phyloP scores from a whole-genome alignment of 2,113 vertebrate genomes.

The Ariopsis seemanni region DNA sequence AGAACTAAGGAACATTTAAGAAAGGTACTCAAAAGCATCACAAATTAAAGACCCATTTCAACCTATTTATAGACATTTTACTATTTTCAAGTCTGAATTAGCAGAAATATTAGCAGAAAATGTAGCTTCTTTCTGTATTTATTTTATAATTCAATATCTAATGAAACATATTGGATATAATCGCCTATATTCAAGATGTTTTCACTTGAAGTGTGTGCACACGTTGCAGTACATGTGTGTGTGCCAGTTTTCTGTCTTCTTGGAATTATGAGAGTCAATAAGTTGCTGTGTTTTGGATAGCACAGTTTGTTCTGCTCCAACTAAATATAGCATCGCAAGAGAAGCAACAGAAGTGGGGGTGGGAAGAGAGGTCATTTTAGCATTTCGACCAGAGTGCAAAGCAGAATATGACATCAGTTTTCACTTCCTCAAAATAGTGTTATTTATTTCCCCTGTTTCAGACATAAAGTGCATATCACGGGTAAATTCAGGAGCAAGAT shows the following conservation, averaged over 20 bases:
- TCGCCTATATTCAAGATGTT: not conserved
- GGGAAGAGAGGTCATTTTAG: conserved; percentile 27
- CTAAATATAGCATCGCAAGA: conserved; percentile 56
- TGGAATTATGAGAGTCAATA: conserved; percentile 29
- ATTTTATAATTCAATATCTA: not conserved
- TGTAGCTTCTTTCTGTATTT: not conserved
- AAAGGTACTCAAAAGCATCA: not conserved
- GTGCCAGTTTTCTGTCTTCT: conserved; percentile 28
- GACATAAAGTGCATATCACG: not conserved
- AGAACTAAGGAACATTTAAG: too few species aligned
- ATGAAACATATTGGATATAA: too few species aligned
- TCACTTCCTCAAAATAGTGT: conserved; percentile 16
- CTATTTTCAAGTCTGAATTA: not conserved
- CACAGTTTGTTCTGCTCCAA: conserved; percentile 53
- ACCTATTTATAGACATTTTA: not conserved
- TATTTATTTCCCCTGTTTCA: conserved; percentile 1
- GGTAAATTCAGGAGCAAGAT: too few species aligned
- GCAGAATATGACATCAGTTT: conserved; percentile 37
- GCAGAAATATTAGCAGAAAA: not conserved
- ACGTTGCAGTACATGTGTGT: conserved; percentile 36
- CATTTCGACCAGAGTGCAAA: conserved; percentile 46
- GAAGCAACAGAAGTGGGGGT: conserved; percentile 38
- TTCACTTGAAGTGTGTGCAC: conserved; percentile 7
- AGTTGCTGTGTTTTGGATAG: conserved; percentile 45
- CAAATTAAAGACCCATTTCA: not conserved